A percentile compares a stretch with the other conserved stretches of the same genome.
phyloP scores from a whole-genome alignment of 2,888 invertebrate species.

The Ormyrus labotus region DNA sequence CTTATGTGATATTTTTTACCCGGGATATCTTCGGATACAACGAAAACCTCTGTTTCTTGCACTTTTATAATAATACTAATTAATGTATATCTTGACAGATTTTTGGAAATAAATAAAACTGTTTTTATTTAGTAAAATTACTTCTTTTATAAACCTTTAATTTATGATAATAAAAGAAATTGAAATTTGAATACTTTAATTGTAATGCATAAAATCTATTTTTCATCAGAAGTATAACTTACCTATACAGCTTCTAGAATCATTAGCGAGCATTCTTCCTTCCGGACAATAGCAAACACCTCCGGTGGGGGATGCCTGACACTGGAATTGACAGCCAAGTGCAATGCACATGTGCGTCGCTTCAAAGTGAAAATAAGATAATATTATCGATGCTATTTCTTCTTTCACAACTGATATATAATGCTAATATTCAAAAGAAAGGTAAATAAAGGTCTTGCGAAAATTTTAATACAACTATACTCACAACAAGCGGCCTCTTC shows the following conservation, averaged over 20 bases:
- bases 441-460: neutral
- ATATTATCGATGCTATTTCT: neutral
- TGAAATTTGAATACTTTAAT: too few species aligned
- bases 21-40: too few species aligned
- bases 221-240: conserved; percentile 58
- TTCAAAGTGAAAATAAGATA: conserved; percentile 68
- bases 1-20: too few species aligned
- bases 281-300: conserved; percentile 93
- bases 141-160: too few species aligned
- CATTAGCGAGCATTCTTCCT: conserved; percentile 88
- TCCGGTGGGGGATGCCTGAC: conserved; percentile 92
- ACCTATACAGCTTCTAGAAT: conserved; percentile 90
- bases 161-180: too few species aligned
- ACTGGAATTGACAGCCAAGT: conserved; percentile 92
- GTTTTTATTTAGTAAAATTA: too few species aligned
- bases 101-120: too few species aligned
- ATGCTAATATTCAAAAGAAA: conserved; percentile 13
- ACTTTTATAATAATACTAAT: too few species aligned
- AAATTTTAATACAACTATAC: conserved; percentile 71
- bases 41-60: too few species aligned
- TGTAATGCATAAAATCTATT: too few species aligned
- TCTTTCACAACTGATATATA: too few species aligned
- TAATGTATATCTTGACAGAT: too few species aligned
- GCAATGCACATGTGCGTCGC: conserved; percentile 89
- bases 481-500: conserved; percentile 93